Conservation (phyloP, 2,888 invertebrate genomes). For the Helicoverpa assulta region DNA sequence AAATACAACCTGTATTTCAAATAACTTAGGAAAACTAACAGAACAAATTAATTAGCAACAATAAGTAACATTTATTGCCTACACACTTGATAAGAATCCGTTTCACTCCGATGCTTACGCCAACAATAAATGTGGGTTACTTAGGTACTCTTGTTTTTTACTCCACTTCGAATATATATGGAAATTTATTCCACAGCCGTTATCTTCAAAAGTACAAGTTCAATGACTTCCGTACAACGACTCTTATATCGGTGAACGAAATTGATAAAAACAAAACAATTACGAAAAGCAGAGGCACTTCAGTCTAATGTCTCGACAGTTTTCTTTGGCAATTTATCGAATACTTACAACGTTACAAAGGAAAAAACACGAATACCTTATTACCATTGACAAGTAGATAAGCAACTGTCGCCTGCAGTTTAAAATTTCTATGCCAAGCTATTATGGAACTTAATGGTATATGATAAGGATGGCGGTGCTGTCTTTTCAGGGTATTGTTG, state of each 20-base stretch:
- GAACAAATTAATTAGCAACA: slow-evolving; percentile 12
- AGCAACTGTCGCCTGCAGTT: slow-evolving; percentile 34
- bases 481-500: slow-evolving; percentile 37
- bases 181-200: slow-evolving; percentile 56
- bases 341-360: slow-evolving; percentile 53
- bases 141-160: slow-evolving; percentile 32
- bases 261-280: slow-evolving; percentile 57
- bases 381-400: slow-evolving; percentile 66
- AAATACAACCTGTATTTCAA: no score
- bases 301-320: slow-evolving; percentile 37
- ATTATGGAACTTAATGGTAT: slow-evolving; percentile 37
- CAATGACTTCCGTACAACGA: slow-evolving; percentile 63
- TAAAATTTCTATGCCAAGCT: slow-evolving; percentile 23
- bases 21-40: not conserved
- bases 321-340: slow-evolving; percentile 50
- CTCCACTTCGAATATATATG: slow-evolving; percentile 42
- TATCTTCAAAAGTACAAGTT: slow-evolving; percentile 56
- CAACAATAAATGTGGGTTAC: slow-evolving; percentile 38
- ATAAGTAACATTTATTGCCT: slow-evolving; percentile 31
- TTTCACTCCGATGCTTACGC: slow-evolving; percentile 45
- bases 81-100: slow-evolving; percentile 48
- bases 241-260: slow-evolving; percentile 46
- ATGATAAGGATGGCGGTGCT: slow-evolving; percentile 47
- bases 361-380: slow-evolving; percentile 59
- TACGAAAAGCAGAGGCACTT: slow-evolving; percentile 37